A percentile compares a stretch with the other conserved stretches of the same genome.
These are phyloP conservation scores for Teleiodes luculella DNA, from an alignment of 2,888 invertebrate genomes.

Conservation along the genomic window DNA sequence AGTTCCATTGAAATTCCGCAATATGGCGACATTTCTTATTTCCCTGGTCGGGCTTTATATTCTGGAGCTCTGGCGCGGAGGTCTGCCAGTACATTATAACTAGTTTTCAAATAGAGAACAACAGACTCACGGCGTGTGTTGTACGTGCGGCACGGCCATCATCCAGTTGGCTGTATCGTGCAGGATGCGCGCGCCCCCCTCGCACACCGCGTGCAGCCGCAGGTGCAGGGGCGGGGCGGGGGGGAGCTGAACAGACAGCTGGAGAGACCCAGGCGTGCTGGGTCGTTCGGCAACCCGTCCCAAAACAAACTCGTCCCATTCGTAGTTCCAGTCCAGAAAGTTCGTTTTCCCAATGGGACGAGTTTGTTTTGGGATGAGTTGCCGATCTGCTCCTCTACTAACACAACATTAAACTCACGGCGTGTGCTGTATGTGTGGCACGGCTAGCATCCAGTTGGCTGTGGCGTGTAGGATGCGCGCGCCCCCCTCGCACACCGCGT, in stretches of 20 bases:
- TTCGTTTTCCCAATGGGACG: no score
- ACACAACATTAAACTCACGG: constrained; percentile 70
- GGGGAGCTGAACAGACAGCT: constrained; percentile 66
- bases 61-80: no score
- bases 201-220: constrained; percentile 96
- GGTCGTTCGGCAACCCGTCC: no score
- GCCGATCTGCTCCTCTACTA: no score
- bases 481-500: constrained; percentile 97
- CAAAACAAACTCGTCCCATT: no score
- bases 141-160: constrained; percentile 88
- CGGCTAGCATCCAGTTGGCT: constrained; percentile 92
- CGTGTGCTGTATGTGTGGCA: no score
- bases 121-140: constrained; percentile 82
- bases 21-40: no score
- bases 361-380: no score
- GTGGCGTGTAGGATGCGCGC: constrained; percentile 93
- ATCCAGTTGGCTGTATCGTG: constrained; percentile 96
- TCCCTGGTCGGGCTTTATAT: no score
- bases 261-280: constrained; percentile 42
- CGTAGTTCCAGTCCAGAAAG: no score
- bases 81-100: no score
- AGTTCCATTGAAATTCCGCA: no score
- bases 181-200: constrained; percentile 94
- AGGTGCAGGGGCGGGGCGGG: constrained; percentile 91
- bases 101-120: not conserved